A percentile compares a stretch with the other conserved stretches of the same genome.
These are phyloP conservation scores for Diachasmimorpha longicaudata DNA, from an alignment of 1,140 invertebrate genomes.

Conservation along the genomic window DNA sequence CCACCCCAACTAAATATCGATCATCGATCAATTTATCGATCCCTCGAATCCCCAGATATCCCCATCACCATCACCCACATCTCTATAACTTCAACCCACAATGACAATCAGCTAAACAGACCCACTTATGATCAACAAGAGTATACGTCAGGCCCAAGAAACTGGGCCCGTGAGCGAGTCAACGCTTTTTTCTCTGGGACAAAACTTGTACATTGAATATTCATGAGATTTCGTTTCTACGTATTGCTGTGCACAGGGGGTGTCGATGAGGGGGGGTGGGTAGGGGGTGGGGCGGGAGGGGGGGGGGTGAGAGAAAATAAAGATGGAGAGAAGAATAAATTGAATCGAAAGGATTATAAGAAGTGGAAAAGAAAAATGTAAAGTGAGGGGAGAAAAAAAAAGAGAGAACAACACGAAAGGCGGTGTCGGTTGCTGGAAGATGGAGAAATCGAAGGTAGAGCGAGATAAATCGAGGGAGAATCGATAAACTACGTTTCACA, in stretches of 20 bases:
- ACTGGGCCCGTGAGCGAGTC: conserved; percentile 39
- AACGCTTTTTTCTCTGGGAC: conserved; percentile 25
- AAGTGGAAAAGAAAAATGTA: conserved; percentile 25
- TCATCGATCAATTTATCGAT: too few relatives aligned
- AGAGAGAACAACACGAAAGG: background rate
- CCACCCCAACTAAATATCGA: too few relatives aligned
- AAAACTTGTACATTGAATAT: conserved; percentile 54
- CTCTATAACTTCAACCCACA: background rate
- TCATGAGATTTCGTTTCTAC: conserved; percentile 42
- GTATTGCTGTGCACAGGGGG: background rate
- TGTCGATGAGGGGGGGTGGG: background rate
- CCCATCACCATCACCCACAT: background rate
- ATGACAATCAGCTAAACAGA: conserved; percentile 57
- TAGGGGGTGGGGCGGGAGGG: too few relatives aligned
- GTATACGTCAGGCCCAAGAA: conserved; percentile 41
- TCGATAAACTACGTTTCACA: conserved; percentile 26
- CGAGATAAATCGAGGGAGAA: conserved; percentile 13
- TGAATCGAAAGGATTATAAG: background rate
- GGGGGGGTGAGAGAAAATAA: background rate
- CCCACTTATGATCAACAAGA: conserved; percentile 58
- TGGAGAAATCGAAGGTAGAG: conserved; percentile 13
- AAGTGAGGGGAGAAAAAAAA: background rate
- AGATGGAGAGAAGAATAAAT: conserved; percentile 11
- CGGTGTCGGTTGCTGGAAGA: background rate
- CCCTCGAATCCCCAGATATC: too few relatives aligned